Base-by-base conservation (phyloP, 2,113 vertebrate species). In the Maccullochella peelii region DNA sequence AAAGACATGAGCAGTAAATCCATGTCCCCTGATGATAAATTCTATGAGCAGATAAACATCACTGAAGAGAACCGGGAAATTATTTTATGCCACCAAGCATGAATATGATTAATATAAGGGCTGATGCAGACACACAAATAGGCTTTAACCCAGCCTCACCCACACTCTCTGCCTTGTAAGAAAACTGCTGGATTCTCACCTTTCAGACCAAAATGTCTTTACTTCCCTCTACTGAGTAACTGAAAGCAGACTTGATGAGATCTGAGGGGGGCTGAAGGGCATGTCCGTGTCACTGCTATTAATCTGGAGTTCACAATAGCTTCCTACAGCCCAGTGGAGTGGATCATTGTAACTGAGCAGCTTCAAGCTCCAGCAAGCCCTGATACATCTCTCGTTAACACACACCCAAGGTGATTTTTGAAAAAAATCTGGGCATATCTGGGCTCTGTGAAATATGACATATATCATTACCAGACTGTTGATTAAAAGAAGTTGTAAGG, bases 241-340 rank as follows among this genome's bases (percentile, higher is more conserved):
- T 73, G 73, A 85, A 62, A 63, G 82, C 16, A 40, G 62, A 67
- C 50, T 49, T 74, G 71, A 87, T 80, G 89, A 81, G 80, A 89
- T 87, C 47, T 79, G 69, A 82, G 66, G 61, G 38, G 57, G 58
- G 67, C 77, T 87, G 82, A 88, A 88, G 82, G 75, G 70, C 80
- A 77, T 69, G 73, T 82, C 71, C 0, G 7, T 87, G 82, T 85
- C 74, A 73, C 63, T 73, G 77, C 77, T 85, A 84, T 88, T 91
- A 89, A 91, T 89, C 82, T 88, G 36, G 21, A 57, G 77, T 88
- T 88, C 88, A 92, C 84, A 86, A 91, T 79, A 79, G 85, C 83
- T 89, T 92, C 85, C 82, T 82, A 20, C 80, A 84, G 85, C 55
- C 76, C 84, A 86, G 33, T 80, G 84, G 87, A 89, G 74, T 87